A percentile compares a stretch with the other conserved stretches of the same genome.
phyloP scores from a whole-genome alignment of 1,140 invertebrate species.

The Laodelphax striatellus region DNA sequence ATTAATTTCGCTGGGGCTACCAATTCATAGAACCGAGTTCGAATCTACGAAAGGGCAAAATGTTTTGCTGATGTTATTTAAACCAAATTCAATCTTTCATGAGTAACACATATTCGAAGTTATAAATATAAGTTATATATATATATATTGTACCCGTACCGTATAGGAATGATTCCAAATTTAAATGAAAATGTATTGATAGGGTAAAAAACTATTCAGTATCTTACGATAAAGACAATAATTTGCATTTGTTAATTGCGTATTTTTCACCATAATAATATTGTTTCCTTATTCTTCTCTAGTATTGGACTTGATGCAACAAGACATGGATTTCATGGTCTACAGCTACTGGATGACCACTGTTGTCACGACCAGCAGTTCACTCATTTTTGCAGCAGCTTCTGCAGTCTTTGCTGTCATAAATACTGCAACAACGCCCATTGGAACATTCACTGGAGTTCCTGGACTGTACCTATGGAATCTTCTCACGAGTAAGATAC shows the following conservation, averaged over 20 bases:
- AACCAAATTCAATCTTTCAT: too few species aligned
- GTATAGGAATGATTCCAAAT: too few species aligned
- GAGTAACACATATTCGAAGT: too few species aligned
- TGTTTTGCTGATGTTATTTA: too few species aligned
- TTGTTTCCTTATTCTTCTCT: background rate
- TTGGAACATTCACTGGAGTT: constrained; percentile 57
- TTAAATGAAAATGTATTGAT: too few species aligned
- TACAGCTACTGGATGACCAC: constrained; percentile 62
- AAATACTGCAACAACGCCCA: constrained; percentile 62
- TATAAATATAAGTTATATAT: too few species aligned
- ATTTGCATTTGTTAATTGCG: background rate
- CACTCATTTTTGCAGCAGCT: constrained; percentile 51
- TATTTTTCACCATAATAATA: background rate
- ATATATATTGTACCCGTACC: too few species aligned
- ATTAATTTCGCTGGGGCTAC: too few species aligned
- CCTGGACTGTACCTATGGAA: constrained; percentile 73
- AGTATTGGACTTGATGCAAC: constrained; percentile 47
- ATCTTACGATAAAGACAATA: too few species aligned
- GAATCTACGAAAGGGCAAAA: too few species aligned
- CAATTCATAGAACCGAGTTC: too few species aligned
- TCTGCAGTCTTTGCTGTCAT: constrained; percentile 62
- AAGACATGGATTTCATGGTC: constrained; percentile 51
- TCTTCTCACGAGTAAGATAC: constrained; percentile 51
- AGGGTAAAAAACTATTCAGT: too few species aligned
- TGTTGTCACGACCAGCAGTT: constrained; percentile 47